These are phyloP conservation scores for Tortrix viridana DNA, from an alignment of 2,888 invertebrate species.

Conservation along the genomic window DNA sequence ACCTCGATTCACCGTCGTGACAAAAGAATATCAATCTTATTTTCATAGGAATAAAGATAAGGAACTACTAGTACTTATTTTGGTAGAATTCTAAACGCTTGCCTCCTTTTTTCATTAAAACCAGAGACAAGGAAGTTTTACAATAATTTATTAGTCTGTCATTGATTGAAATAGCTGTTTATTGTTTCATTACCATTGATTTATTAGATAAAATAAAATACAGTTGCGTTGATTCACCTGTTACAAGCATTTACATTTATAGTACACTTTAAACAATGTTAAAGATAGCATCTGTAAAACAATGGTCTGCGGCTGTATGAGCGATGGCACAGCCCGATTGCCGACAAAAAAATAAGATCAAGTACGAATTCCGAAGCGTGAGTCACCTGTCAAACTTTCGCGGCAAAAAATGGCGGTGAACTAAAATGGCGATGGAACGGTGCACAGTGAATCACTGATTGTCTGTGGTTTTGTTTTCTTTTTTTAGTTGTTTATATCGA, in stretches of 20 bases:
- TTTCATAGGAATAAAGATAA: neutral
- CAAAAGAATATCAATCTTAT: conserved; percentile 11
- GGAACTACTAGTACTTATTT: conserved; percentile 10
- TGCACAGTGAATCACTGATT: conserved; percentile 43
- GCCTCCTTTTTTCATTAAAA: conserved; percentile 19
- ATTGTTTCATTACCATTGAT: conserved; percentile 1
- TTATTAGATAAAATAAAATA: conserved; percentile 23
- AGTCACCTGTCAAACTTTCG: conserved; percentile 76
- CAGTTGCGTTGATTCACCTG: conserved; percentile 29
- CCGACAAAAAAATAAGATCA: conserved; percentile 38
- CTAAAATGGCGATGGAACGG: conserved; percentile 38
- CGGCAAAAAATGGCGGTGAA: conserved; percentile 54
- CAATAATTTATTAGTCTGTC: conserved; percentile 34
- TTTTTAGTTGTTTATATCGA: neutral
- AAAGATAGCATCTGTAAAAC: conserved; percentile 32
- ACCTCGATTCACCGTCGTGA: neutral
- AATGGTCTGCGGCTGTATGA: conserved; percentile 22
- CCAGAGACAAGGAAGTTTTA: conserved; percentile 34
- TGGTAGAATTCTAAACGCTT: conserved; percentile 23
- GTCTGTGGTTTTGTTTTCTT: conserved; percentile 25
- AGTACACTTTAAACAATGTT: conserved; percentile 19
- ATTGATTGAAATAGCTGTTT: too few species aligned
- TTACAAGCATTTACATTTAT: conserved; percentile 11
- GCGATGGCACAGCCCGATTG: conserved; percentile 26
- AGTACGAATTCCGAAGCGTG: conserved; percentile 53